Evolutionary conservation across 2,113 vertebrate genomes (phyloP).

Genomic region (Ceyx melanurus): DNA sequence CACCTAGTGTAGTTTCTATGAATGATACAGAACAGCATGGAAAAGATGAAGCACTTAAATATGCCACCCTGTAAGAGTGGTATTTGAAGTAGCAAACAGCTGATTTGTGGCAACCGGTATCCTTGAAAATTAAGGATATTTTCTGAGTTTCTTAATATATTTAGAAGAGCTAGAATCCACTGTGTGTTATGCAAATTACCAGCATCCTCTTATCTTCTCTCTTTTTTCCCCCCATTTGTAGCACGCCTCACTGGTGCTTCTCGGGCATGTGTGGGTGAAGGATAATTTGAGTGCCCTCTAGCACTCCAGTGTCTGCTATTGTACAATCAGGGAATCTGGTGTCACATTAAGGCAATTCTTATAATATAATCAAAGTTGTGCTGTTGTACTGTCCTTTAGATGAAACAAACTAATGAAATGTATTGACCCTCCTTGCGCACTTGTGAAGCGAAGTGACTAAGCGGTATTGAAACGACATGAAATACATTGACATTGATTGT

Average conservation of each 20-base stretch:
- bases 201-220: not conserved
- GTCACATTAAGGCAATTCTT: conserved; percentile 75
- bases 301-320: conserved; percentile 49
- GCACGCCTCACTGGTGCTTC: not conserved
- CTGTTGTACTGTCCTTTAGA: conserved; percentile 72
- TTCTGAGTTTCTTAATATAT: not conserved
- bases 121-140: conserved; percentile 26
- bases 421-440: conserved; percentile 75
- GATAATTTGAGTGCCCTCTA: conserved; percentile 71
- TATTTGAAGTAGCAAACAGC: not conserved
- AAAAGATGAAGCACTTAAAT: not conserved
- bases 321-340: conserved; percentile 69
- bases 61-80: not conserved
- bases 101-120: not conserved
- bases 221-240: not conserved
- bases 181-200: not conserved
- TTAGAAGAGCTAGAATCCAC: not conserved
- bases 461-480: conserved; percentile 64
- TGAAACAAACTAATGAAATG: conserved; percentile 81
- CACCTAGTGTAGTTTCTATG: not conserved
- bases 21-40: not conserved
- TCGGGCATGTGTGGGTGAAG: conserved; percentile 36
- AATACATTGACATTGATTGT: conserved; percentile 79
- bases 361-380: conserved; percentile 78
- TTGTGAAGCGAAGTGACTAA: conserved; percentile 75